Evolutionary conservation across 2,888 invertebrate genomes (phyloP), one percentile per base, ranked within the genome.

Genomic region (Campaea margaritaria): DNA sequence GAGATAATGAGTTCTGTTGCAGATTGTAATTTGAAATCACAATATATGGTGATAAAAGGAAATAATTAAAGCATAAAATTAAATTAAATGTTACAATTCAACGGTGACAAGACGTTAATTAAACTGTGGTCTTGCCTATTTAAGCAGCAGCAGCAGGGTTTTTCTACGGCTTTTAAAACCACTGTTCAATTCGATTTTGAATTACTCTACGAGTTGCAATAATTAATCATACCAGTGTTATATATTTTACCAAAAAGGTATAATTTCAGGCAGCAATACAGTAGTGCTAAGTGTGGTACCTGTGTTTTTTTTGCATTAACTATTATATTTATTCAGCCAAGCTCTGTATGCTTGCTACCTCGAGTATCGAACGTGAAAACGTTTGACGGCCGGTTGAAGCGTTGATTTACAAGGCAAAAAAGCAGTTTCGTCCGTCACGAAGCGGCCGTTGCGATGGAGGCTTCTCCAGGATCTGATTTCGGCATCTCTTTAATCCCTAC

Each of bases 371-470:
- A 57, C 56, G 64, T 49, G 61, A 63, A 31, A 52, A 66, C 57
- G 55, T 60, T 66, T 71, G 70, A 73, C 73, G 69, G 67, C 65
- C 63, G 69, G 67, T 68, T 79, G 84, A 86, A 81, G 84, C 80
- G 85, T 83, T 83, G 86, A 89, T 89, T 89, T 89, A 86, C 85
- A 87, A 88, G 82, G 84, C 83, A 79, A 81, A 77, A 76, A 84
- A 61, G 42, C 58, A 16, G 46, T 55, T 46, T 48, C 46, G 54
- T 57, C 55, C 45, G 54, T 65, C 64, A 64, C 51, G 62, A 76
- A 47, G 39, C 60, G 49, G 51, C 38, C 21, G 4, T 15, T 34
- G 45, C 74, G 83, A 89, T 87, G 86, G 84, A 89, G 90, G 86
- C 83, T 89, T 89, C 81, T 72, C 72, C 74, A 64, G 76, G 80